Evolutionary conservation across 2,797 vertebrate species (phyloP).

Genomic region (Chiloscyllium punctatum): DNA sequence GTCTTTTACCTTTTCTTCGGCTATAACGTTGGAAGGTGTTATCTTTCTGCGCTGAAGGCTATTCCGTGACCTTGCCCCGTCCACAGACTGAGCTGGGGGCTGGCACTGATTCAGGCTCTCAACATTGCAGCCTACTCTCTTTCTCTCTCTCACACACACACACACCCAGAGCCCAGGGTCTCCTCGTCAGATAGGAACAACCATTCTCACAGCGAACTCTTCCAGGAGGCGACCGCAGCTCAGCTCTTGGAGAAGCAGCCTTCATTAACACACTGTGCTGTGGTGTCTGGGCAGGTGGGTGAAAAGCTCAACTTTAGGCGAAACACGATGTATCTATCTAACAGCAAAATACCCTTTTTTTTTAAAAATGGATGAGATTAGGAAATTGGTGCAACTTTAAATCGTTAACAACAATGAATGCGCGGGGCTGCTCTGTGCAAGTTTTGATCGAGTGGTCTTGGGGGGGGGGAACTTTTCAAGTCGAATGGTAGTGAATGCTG

Average conservation of each 20-base stretch:
- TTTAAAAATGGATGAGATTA: not conserved
- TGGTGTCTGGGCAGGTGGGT: not conserved
- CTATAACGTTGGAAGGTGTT: not conserved
- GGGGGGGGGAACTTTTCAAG: no score
- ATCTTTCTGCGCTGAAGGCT: not conserved
- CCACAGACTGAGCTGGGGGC: not conserved
- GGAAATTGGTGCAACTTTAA: not conserved
- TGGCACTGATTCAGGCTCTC: not conserved
- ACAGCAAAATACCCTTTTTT: no score
- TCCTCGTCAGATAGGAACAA: conserved; percentile 46
- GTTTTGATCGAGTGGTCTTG: not conserved
- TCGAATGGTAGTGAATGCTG: not conserved
- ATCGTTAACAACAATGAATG: not conserved
- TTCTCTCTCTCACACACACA: no score
- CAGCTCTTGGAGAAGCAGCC: conserved; percentile 30
- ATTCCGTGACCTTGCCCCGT: not conserved
- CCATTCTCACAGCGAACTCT: conserved; percentile 44
- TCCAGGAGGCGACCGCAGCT: conserved; percentile 48
- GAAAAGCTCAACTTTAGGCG: no score
- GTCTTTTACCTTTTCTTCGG: not conserved
- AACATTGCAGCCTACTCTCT: not conserved
- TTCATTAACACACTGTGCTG: not conserved
- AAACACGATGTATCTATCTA: no score
- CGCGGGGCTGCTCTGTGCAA: not conserved
- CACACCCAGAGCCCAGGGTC: conserved; percentile 40